These are phyloP conservation scores for Halictus rubicundus DNA, from an alignment of 1,140 invertebrate species.

Conservation along the genomic window DNA sequence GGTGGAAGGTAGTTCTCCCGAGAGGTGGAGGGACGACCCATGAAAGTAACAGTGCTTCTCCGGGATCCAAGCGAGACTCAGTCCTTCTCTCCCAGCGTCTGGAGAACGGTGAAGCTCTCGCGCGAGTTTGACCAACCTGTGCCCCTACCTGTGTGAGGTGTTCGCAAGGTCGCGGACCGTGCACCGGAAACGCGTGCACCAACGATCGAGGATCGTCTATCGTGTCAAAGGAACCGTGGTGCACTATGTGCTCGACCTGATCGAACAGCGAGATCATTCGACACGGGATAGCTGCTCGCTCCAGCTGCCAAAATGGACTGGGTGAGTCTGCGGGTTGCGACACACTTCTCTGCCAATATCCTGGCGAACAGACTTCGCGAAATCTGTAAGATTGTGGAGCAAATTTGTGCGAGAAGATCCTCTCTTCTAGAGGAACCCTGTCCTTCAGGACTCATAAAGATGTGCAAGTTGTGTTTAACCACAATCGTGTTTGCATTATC, in stretches of 20 bases:
- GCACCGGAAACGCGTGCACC: conserved; percentile 27
- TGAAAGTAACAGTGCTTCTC: conserved; percentile 78
- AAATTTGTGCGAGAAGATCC: no score
- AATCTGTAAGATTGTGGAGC: no score
- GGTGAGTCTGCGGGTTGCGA: conserved; percentile 41
- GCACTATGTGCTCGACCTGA: conserved; percentile 53
- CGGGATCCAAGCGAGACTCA: conserved; percentile 40
- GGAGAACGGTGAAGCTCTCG: conserved; percentile 53
- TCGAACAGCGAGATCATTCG: conserved; percentile 1
- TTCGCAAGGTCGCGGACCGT: conserved; percentile 56
- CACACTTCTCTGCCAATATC: no score
- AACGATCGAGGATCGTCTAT: no score
- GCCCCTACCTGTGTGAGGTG: conserved; percentile 32
- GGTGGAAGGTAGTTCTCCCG: conserved; percentile 29
- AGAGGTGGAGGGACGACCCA: conserved; percentile 72
- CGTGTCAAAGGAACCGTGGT: background rate
- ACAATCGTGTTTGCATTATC: no score
- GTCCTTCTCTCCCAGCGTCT: conserved; percentile 58
- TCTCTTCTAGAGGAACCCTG: no score
- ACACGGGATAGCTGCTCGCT: conserved; percentile 4
- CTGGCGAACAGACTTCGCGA: no score
- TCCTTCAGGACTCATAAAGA: no score
- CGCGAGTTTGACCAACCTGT: conserved; percentile 2
- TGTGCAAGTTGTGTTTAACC: no score
- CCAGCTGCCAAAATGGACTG: conserved; percentile 40